Evolutionary conservation across 2,113 vertebrate genomes (phyloP), one percentile per base, ranked within the genome.

Genomic region (Herpailurus yagouaroundi): DNA sequence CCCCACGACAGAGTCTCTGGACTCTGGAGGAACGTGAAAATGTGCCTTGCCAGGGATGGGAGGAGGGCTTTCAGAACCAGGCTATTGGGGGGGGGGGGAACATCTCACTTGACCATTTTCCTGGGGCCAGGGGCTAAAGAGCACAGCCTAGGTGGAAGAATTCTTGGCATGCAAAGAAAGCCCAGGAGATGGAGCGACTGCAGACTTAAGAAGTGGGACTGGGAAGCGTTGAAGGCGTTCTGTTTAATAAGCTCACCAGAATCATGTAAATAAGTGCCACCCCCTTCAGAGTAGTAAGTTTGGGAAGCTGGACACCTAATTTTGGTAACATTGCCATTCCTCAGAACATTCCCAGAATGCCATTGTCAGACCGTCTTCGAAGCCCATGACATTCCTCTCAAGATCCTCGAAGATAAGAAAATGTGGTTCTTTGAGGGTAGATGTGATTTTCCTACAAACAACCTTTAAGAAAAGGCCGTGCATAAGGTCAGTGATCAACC

Each of bases 371-470:
- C 45, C 77, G 87, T 77, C 89, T 80, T 84, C 79, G 50, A 66
- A 86, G 38, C 48, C 86, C 57, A 64, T 4, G 48, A 91, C n/a
- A 29, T 36, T 66, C 84, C 57, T 63, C 73, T 60, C 81, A 36
- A 85, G 69, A 87, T 48, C 21, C 71, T 77, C 66, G 48, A 63
- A 93, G 68, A 69, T 21, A 68, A 63, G 63, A 92, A 80, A 89
- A 38, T 10, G 21, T 48, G 27, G 29, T 38, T 69, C 91, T 96
- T 79, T 93, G 85, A 91, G 96, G 50, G 84, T 8, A 38, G 38
- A 76, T 83, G 45, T 79, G 19, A 95, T 95, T 74, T 89, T 80
- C 90, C 94, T 92, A 88, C 29, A 52, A 95, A 92, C 60, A 92
- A 45, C 25, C 45, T 89, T 73, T 63, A 55, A 66, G 38, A 95